Percentiles rank a stretch among this genome's conserved stretches.
These are phyloP conservation scores for Ophion ellenae DNA, from an alignment of 2,888 invertebrate genomes.

Conservation along the genomic window DNA sequence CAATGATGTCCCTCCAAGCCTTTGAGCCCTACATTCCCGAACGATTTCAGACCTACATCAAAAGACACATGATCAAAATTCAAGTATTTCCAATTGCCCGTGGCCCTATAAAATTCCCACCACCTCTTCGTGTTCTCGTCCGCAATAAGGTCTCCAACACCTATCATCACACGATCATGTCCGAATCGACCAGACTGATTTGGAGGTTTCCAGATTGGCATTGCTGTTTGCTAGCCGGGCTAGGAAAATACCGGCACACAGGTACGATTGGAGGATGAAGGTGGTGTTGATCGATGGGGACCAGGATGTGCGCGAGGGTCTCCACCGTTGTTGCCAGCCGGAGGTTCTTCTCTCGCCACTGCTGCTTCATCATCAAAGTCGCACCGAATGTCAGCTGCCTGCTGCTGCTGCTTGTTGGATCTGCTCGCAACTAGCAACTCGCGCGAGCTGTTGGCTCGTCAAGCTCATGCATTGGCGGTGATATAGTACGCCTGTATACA, in stretches of 20 bases:
- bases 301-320: slow-evolving; percentile 27
- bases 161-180: neutral
- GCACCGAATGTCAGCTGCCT: slow-evolving; percentile 80
- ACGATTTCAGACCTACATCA: too few species aligned
- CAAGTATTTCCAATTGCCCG: too few species aligned
- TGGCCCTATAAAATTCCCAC: too few species aligned
- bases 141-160: neutral
- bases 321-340: slow-evolving; percentile 75
- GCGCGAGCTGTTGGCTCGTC: slow-evolving; percentile 45
- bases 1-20: too few species aligned
- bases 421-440: slow-evolving; percentile 37
- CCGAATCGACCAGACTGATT: neutral
- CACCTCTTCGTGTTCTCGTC: too few species aligned
- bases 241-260: neutral
- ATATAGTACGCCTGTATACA: slow-evolving; percentile 12
- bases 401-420: slow-evolving; percentile 34
- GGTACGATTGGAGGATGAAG: neutral
- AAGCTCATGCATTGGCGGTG: slow-evolving; percentile 17
- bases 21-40: too few species aligned
- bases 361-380: slow-evolving; percentile 74
- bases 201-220: neutral
- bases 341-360: slow-evolving; percentile 70
- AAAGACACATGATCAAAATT: too few species aligned
- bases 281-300: slow-evolving; percentile 38
- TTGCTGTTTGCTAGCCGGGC: neutral